These are phyloP conservation scores for Spea multiplicata DNA, from an alignment of 2,113 vertebrate species.

Conservation along the genomic window DNA sequence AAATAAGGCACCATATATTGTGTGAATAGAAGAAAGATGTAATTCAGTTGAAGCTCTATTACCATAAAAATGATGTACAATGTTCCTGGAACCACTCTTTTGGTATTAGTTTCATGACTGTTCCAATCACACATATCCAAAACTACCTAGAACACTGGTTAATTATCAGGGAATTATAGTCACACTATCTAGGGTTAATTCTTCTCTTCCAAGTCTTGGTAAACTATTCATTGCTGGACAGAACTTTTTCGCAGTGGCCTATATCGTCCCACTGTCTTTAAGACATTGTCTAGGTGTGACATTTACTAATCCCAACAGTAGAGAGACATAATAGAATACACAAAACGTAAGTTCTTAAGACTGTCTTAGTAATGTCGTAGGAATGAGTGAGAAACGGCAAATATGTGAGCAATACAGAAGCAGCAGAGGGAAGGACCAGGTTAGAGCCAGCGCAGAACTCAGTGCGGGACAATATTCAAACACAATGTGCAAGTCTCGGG, in stretches of 20 bases:
- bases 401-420: neutral
- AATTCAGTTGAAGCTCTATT: neutral
- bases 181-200: no score
- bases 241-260: no score
- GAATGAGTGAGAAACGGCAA: neutral
- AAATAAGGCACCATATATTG: slow-evolving; percentile 28
- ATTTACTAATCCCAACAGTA: no score
- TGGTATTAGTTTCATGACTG: neutral
- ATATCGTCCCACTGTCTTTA: no score
- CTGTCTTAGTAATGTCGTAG: neutral
- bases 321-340: no score
- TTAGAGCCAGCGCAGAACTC: slow-evolving; percentile 4
- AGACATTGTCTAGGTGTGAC: no score
- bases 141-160: no score
- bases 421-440: neutral
- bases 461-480: slow-evolving; percentile 17
- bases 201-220: no score
- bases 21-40: neutral
- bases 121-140: neutral
- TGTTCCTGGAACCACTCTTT: no score
- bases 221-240: no score
- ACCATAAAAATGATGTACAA: no score
- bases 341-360: neutral
- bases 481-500: neutral
- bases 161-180: no score